A percentile compares a stretch with the other conserved stretches of the same genome.
Conservation (phyloP, 2,888 invertebrate genomes). For the Patella caerulea region DNA sequence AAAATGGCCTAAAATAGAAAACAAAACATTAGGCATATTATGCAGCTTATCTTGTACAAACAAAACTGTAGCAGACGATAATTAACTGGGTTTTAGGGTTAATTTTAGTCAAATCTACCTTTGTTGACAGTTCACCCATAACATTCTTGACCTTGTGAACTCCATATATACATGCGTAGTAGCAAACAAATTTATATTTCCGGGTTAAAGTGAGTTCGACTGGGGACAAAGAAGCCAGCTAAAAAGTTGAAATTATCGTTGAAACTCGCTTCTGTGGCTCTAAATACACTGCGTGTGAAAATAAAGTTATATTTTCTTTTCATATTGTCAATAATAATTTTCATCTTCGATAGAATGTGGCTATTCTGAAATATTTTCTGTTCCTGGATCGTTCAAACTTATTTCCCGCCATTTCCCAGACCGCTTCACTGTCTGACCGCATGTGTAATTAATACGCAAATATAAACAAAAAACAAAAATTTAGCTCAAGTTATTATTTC, state of each 20-base stretch:
- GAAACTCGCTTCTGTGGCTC: not conserved
- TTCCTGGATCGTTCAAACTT: conserved; percentile 20
- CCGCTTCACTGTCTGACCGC: conserved; percentile 15
- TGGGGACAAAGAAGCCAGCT: not conserved
- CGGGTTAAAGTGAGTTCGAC: not conserved
- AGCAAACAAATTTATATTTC: not conserved
- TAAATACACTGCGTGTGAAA: too few relatives aligned
- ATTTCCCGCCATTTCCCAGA: conserved; percentile 32
- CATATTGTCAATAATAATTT: too few relatives aligned
- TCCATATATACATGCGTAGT: conserved; percentile 9
- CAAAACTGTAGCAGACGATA: not conserved
- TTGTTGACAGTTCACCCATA: conserved; percentile 26
- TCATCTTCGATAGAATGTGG: too few relatives aligned
- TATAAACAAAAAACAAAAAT: too few relatives aligned
- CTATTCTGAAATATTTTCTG: conserved; percentile 17
- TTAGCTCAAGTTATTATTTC: too few relatives aligned
- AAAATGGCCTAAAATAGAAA: conserved; percentile 32
- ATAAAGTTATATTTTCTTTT: too few relatives aligned
- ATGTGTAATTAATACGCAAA: not conserved
- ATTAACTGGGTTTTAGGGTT: not conserved
- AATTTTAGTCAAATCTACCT: conserved; percentile 5
- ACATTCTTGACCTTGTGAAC: conserved; percentile 15
- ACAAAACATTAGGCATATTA: not conserved
- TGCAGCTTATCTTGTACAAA: too few relatives aligned
- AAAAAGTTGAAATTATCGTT: not conserved